These are phyloP conservation scores for Cryptosula pallasiana DNA, from an alignment of 2,888 invertebrate species.

Conservation along the genomic window DNA sequence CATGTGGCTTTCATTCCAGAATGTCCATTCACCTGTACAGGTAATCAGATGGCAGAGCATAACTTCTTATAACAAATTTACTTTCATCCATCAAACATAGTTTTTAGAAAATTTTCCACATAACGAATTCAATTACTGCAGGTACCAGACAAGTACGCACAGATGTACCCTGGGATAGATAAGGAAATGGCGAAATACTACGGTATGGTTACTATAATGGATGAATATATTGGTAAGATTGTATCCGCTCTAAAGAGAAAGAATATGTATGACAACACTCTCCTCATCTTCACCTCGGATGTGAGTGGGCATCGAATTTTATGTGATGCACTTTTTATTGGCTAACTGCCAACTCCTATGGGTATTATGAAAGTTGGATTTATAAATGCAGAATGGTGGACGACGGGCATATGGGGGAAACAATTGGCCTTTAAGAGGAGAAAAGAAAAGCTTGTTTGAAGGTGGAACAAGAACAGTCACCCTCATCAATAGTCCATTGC, in stretches of 20 bases:
- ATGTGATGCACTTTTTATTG: too few species aligned
- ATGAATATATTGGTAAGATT: constrained; percentile 10
- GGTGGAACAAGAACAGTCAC: constrained; percentile 23
- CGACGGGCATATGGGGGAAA: not conserved
- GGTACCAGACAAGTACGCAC: not conserved
- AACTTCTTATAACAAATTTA: too few species aligned
- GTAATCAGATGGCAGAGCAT: too few species aligned
- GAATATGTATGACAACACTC: constrained; percentile 18
- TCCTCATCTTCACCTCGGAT: not conserved
- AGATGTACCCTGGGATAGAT: not conserved
- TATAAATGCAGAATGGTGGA: not conserved
- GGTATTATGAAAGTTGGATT: too few species aligned
- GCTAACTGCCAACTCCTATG: too few species aligned
- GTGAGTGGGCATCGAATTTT: not conserved
- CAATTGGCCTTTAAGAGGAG: constrained; percentile 24
- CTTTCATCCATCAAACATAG: too few species aligned
- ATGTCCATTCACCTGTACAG: constrained; percentile 2
- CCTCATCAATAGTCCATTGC: not conserved
- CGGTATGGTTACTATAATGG: not conserved
- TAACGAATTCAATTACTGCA: too few species aligned
- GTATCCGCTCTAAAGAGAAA: not conserved
- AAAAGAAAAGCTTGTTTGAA: constrained; percentile 17
- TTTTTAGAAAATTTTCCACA: too few species aligned
- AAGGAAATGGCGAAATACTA: not conserved
- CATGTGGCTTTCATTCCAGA: constrained; percentile 19